Base-by-base conservation (phyloP, 2,797 vertebrate species). In the Notolabrus celidotus region DNA sequence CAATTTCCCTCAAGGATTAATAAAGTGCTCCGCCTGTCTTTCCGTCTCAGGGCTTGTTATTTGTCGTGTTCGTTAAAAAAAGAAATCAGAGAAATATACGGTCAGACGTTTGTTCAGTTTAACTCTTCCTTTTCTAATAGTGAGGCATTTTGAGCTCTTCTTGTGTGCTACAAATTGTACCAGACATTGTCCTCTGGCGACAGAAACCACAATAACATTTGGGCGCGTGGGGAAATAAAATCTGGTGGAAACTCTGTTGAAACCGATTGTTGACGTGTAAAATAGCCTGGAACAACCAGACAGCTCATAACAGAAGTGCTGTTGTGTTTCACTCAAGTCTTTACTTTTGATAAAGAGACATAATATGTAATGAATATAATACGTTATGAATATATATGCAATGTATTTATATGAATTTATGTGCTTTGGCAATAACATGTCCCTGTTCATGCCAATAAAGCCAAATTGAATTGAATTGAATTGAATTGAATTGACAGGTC, bases 161-260 rank as follows among this genome's bases (percentile, higher is more conserved):
- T 39, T 47, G 57, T 39, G 43, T 17, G 16, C 19, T 17, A 20
- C 33, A 12, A n/a, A 54, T 31, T 27, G 17, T 27, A 29, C 5
- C 42, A 22, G 23, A 36, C 25, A 33, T 29, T 42, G 52, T 54
- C 59, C 27, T 34, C 42, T 27, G 46, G 46, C 54, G 52, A 11
- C 41, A 47, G 39, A 5, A 67, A 62, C 51, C 23, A 67, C 38
- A 56, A 54, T 17, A 62, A 45, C 23, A 68, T 62, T 36, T 63
- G 58, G 31, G 20, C 1, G 20, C 39, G 34, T 19, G n/a, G 22
- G 20, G 52, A 31, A 25, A 64, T 14, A 51, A 53, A 59, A 59
- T 55, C 41, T 62, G 34, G 50, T 39, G 41, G 22, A 31, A 46
- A 47, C 36, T 69, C 47, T 60, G 29, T 31, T 27, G 20, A 45